Evolutionary conservation across 2,797 vertebrate genomes (phyloP).

Genomic region (Meda fulgida): DNA sequence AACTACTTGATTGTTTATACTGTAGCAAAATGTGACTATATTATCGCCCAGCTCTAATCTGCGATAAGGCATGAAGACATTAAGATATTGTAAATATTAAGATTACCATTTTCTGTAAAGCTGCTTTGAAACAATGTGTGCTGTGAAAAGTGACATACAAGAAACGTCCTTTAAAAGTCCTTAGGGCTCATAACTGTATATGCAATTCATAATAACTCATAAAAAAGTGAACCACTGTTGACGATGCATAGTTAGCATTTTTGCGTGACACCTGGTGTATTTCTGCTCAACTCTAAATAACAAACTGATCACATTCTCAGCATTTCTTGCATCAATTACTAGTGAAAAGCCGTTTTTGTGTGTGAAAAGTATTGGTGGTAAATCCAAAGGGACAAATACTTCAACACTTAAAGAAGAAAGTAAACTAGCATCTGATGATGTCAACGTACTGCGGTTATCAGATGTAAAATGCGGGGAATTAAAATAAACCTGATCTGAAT

Average conservation of each 20-base stretch:
- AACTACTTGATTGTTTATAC: too few species aligned
- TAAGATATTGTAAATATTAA: too few species aligned
- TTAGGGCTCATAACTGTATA: not conserved
- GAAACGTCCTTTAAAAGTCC: not conserved
- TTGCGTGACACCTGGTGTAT: not conserved
- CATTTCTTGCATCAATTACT: not conserved
- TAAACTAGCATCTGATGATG: not conserved
- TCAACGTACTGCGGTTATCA: not conserved
- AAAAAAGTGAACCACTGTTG: not conserved
- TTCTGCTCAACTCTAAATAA: not conserved
- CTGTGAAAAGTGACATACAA: not conserved
- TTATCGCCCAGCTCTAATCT: too few species aligned
- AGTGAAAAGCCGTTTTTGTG: not conserved
- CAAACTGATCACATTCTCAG: not conserved
- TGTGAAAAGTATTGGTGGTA: not conserved
- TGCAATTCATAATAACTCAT: not conserved
- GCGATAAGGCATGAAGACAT: too few species aligned
- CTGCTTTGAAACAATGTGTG: too few species aligned
- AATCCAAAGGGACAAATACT: not conserved
- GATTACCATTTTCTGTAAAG: too few species aligned
- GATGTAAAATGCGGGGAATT: not conserved
- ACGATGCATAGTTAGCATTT: not conserved
- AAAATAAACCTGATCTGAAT: not conserved
- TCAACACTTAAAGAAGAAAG: not conserved
- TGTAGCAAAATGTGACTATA: not conserved